phyloP scores from a whole-genome alignment of 2,113 vertebrate genomes.

The Semicossyphus pulcher region DNA sequence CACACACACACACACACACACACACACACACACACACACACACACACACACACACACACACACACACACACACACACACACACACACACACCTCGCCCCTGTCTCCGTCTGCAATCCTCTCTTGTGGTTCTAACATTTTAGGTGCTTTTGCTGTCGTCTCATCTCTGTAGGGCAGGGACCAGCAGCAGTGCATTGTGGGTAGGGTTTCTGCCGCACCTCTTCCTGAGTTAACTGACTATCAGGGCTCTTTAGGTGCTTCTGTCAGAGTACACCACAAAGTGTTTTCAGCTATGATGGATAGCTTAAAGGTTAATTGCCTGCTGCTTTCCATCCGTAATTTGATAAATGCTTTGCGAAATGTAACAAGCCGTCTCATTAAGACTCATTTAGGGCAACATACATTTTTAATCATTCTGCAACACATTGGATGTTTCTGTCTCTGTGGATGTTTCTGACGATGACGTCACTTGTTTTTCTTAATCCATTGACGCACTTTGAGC shows the following conservation, averaged over 20 bases:
- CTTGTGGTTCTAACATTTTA: background rate
- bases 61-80: background rate
- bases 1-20: background rate
- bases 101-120: no score
- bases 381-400: no score
- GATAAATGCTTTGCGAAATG: no score
- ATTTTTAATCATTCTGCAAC: no score
- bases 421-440: no score
- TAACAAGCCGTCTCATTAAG: no score
- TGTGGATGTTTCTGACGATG: no score
- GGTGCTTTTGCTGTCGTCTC: background rate
- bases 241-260: background rate
- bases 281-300: no score
- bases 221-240: background rate
- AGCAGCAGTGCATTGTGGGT: background rate
- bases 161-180: background rate
- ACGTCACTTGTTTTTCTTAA: background rate
- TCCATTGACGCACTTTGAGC: background rate
- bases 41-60: background rate
- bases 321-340: no score
- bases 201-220: background rate
- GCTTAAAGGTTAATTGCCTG: no score
- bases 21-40: conserved; percentile 18
- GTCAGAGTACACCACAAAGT: no score
- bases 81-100: background rate